phyloP scores from a whole-genome alignment of 2,888 invertebrate genomes.

The Heliconius charithonia region DNA sequence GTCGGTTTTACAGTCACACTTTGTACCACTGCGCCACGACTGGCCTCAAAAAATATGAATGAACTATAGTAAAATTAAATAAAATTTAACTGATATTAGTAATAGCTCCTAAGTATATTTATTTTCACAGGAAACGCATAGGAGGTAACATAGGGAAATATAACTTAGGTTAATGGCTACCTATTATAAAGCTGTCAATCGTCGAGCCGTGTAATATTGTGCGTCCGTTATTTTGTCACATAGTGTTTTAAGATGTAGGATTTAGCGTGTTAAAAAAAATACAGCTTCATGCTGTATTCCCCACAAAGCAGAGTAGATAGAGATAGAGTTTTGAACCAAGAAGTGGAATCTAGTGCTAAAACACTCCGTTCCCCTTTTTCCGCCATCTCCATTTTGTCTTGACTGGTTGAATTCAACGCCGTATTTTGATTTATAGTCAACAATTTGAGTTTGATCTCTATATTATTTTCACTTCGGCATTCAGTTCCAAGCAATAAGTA shows the following conservation, averaged over 20 bases:
- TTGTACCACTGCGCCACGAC: too few relatives aligned
- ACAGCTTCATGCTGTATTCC: too few relatives aligned
- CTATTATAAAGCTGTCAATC: constrained; percentile 43
- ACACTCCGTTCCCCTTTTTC: too few relatives aligned
- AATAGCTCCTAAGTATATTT: background rate
- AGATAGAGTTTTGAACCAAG: too few relatives aligned
- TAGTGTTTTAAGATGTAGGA: constrained; percentile 39
- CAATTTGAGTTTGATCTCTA: background rate
- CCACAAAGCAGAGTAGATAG: background rate
- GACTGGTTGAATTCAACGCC: background rate
- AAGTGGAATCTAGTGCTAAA: too few relatives aligned
- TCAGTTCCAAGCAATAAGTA: background rate
- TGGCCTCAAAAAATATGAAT: too few relatives aligned
- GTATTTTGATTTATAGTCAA: too few relatives aligned
- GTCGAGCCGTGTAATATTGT: constrained; percentile 54
- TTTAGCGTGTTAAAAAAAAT: constrained; percentile 29
- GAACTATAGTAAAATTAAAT: background rate
- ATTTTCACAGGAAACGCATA: constrained; percentile 8
- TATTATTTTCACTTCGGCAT: background rate
- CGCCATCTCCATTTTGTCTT: too few relatives aligned
- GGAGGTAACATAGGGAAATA: constrained; percentile 2
- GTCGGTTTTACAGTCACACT: too few relatives aligned
- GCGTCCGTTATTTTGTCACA: constrained; percentile 60
- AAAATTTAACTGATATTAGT: background rate
- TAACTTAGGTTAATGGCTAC: constrained; percentile 27